These are phyloP conservation scores for Pecten maximus DNA, from an alignment of 2,888 invertebrate species.

Conservation along the genomic window DNA sequence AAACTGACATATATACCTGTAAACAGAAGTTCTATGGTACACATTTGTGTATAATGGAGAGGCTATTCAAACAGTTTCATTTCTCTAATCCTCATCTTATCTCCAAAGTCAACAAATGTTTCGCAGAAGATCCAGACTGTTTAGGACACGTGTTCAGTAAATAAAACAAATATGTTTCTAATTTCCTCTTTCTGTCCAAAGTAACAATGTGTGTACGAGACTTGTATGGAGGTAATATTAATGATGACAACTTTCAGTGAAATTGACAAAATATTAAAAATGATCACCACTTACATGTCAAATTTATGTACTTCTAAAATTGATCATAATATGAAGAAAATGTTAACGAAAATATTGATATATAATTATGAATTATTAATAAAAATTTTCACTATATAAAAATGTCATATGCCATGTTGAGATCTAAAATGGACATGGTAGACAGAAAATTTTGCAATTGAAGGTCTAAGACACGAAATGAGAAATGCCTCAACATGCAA, in stretches of 20 bases:
- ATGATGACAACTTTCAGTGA: neutral
- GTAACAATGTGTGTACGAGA: neutral
- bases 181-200: neutral
- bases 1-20: neutral
- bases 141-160: neutral
- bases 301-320: too few species aligned
- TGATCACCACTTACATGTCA: neutral
- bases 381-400: too few species aligned
- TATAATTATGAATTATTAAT: too few species aligned
- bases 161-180: neutral
- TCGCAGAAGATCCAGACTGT: neutral
- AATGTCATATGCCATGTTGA: too few species aligned
- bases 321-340: too few species aligned
- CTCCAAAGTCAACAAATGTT: neutral
- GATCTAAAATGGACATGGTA: too few species aligned
- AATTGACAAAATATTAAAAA: neutral
- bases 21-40: neutral
- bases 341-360: too few species aligned
- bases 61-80: neutral
- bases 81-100: neutral
- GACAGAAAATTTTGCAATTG: too few species aligned
- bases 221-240: neutral
- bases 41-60: neutral
- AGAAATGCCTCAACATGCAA: too few species aligned
- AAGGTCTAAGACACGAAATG: too few species aligned